Base-by-base conservation (phyloP, 1,140 invertebrate genomes). In the Atta cephalotes region DNA sequence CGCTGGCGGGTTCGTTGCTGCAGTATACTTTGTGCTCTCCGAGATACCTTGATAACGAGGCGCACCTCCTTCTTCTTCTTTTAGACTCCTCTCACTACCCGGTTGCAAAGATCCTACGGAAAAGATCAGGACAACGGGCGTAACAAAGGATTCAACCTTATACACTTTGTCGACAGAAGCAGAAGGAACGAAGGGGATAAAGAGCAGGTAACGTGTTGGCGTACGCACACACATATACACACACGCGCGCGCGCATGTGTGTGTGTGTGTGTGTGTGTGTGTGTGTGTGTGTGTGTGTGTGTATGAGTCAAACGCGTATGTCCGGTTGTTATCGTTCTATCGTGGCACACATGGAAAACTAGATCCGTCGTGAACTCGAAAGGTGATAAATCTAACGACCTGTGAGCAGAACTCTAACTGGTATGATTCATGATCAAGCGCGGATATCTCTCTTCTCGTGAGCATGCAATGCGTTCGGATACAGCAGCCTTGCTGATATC, bases 321-420 rank as follows among this genome's bases (percentile, higher is more conserved):
- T 39, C 56, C 70, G 63, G 58, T 80, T 56, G 39, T 56, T 88
- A 88, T 81, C 74, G 84, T 49, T 35, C 77, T 90, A 91, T 91
- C 89, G 85, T 65, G 81, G 60, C 62, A 66, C 88, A 51, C 76
- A 76, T 53, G 77, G 88, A 93, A 92, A 93, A 93, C 89, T 93
- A 92, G 91, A 93, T 92, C 91, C 87, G 79, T 91, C 65, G 88
- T 71, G 87, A 87, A 79, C 79, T 70, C 86, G 68, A 80, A 89
- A 56, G 82, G 89, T 92, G 90, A 93, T 93, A 93, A 93, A 93
- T 93, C 91, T 91, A 92, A 93, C 89, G 89, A 93, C 90, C 78
- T 87, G 87, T 85, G 68, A 79, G 88, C 87, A 72, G 81, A 60
- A 86, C 86, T 85, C 90, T 86, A 56, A 87, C 88, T 86, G 72